Evolutionary conservation across 2,888 invertebrate genomes (phyloP).

Genomic region (Tipula vernalis): DNA sequence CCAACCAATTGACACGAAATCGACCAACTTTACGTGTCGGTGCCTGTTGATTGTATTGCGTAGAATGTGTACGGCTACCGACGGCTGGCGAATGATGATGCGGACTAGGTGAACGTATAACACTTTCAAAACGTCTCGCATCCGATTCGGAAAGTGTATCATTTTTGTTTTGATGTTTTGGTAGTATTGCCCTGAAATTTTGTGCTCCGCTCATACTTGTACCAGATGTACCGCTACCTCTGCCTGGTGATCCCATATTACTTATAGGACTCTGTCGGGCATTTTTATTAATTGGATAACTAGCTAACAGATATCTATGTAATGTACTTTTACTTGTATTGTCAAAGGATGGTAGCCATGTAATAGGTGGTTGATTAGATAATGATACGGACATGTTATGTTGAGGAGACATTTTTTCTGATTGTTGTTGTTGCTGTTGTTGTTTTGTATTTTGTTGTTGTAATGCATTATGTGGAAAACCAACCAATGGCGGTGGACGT

Average conservation of each 20-base stretch:
- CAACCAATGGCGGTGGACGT: slow-evolving; percentile 13
- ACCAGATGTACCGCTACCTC: neutral
- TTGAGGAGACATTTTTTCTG: neutral
- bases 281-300: slow-evolving; percentile 4
- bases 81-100: slow-evolving; percentile 25
- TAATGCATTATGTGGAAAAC: neutral
- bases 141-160: slow-evolving; percentile 12
- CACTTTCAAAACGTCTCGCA: slow-evolving; percentile 17
- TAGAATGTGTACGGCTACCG: slow-evolving; percentile 5
- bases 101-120: slow-evolving; percentile 20
- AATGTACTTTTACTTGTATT: slow-evolving; percentile 17
- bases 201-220: neutral
- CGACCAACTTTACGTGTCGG: slow-evolving; percentile 45
- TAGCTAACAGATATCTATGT: slow-evolving; percentile 16
- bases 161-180: neutral
- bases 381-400: slow-evolving; percentile 15
- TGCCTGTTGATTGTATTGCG: slow-evolving; percentile 23
- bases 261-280: neutral
- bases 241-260: neutral
- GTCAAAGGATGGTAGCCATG: slow-evolving; percentile 19
- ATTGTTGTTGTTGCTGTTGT: slow-evolving; percentile 20
- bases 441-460: slow-evolving; percentile 16
- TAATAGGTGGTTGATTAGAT: slow-evolving; percentile 20
- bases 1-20: slow-evolving; percentile 55
- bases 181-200: neutral